These are phyloP conservation scores for Oscheius sp. DNA, from an alignment of 1,140 invertebrate genomes.

Conservation along the genomic window DNA sequence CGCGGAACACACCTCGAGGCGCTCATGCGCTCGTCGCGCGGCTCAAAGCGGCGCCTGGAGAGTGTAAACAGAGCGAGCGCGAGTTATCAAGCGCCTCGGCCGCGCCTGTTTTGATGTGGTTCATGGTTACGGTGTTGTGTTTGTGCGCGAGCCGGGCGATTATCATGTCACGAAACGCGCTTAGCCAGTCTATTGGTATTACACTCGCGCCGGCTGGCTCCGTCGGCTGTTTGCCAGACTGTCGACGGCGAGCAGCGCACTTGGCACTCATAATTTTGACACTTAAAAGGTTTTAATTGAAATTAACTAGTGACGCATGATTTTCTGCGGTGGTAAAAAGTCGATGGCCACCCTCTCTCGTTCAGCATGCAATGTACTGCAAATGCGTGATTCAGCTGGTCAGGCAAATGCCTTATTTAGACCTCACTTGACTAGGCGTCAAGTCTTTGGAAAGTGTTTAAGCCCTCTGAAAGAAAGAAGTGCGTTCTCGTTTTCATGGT, in stretches of 20 bases:
- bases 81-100: background rate
- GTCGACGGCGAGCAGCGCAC: background rate
- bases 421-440: too few species aligned
- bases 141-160: constrained; percentile 3
- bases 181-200: constrained; percentile 12
- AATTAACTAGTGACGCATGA: too few species aligned
- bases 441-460: too few species aligned
- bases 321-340: too few species aligned
- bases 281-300: too few species aligned
- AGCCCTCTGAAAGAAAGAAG: too few species aligned
- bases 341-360: too few species aligned
- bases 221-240: background rate
- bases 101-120: constrained; percentile 1
- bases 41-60: background rate
- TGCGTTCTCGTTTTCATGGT: too few species aligned
- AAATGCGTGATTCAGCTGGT: too few species aligned
- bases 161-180: constrained; percentile 11
- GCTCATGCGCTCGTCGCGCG: constrained; percentile 2
- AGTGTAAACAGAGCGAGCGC: background rate
- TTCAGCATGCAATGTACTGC: too few species aligned
- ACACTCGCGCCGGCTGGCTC: background rate
- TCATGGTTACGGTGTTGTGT: constrained; percentile 6
- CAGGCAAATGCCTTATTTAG: too few species aligned
- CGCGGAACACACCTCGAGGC: background rate
- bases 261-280: too few species aligned